phyloP scores from a whole-genome alignment of 2,113 vertebrate species.

The Eira barbara region DNA sequence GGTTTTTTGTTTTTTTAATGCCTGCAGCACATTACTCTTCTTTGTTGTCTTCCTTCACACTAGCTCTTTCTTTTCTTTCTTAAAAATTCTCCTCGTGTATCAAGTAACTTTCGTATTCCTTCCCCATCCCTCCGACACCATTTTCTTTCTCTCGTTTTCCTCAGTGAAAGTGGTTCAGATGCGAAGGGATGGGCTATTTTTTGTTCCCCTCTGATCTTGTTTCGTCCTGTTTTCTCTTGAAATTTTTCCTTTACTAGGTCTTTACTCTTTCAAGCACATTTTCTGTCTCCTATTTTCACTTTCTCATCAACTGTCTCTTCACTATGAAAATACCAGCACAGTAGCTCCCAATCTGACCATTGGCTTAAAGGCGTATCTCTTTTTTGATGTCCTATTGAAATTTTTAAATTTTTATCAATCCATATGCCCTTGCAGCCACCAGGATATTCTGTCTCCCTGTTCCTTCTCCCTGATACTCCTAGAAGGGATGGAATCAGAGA shows the following conservation, averaged over 20 bases:
- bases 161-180: not conserved
- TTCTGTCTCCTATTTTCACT: slow-evolving; percentile 46
- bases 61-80: slow-evolving; percentile 62
- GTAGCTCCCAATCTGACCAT: not conserved
- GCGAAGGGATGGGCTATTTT: not conserved
- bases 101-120: not conserved
- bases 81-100: slow-evolving; percentile 22
- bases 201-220: not conserved
- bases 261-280: slow-evolving; percentile 51
- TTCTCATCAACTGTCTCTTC: slow-evolving; percentile 52
- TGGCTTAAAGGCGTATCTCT: not conserved
- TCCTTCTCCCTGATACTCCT: not conserved
- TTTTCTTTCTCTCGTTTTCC: not conserved
- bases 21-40: slow-evolving; percentile 70
- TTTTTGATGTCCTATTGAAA: not conserved
- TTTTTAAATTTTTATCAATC: not conserved
- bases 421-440: not conserved
- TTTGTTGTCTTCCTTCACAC: slow-evolving; percentile 54
- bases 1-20: slow-evolving; percentile 35
- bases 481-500: not conserved
- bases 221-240: slow-evolving; percentile 48
- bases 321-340: not conserved
- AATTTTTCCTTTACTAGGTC: slow-evolving; percentile 8
- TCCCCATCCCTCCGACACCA: not conserved
- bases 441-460: not conserved